phyloP scores from a whole-genome alignment of 2,797 vertebrate genomes.

The Crypturellus tataupa region DNA sequence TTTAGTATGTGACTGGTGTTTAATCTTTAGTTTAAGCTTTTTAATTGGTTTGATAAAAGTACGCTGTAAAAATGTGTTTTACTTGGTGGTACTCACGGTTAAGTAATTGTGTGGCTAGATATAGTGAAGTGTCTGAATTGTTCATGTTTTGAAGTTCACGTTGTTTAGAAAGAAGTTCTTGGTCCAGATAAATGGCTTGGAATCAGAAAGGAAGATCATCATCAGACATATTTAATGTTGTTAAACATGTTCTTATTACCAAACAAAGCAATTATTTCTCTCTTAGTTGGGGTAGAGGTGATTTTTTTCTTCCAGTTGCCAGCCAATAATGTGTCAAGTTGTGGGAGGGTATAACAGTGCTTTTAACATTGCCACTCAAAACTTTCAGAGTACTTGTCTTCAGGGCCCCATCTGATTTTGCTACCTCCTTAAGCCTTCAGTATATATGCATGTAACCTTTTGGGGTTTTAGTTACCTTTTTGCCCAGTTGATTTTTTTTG shows the following conservation, averaged over 20 bases:
- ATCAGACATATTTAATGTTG: neutral
- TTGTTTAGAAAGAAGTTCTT: neutral
- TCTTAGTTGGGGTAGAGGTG: neutral
- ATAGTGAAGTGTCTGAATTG: neutral
- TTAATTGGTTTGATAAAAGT: neutral
- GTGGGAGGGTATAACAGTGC: neutral
- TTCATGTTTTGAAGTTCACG: neutral
- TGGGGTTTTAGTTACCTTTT: neutral
- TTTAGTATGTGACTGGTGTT: neutral
- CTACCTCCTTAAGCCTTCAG: neutral
- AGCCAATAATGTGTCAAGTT: neutral
- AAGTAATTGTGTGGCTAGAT: neutral
- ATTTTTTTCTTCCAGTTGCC: neutral
- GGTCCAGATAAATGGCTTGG: neutral
- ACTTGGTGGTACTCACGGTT: neutral
- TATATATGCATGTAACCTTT: neutral
- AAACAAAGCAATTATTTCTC: neutral
- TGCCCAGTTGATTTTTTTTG: neutral
- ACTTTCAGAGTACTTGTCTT: neutral
- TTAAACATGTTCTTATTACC: neutral
- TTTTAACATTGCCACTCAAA: neutral
- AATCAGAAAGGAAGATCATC: neutral
- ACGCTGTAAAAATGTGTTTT: accelerated
- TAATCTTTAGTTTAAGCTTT: constrained; percentile 17
- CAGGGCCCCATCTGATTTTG: neutral